A percentile compares a stretch with the other conserved stretches of the same genome.
Conservation (phyloP, 2,888 invertebrate species). For the Acleris sparsana region DNA sequence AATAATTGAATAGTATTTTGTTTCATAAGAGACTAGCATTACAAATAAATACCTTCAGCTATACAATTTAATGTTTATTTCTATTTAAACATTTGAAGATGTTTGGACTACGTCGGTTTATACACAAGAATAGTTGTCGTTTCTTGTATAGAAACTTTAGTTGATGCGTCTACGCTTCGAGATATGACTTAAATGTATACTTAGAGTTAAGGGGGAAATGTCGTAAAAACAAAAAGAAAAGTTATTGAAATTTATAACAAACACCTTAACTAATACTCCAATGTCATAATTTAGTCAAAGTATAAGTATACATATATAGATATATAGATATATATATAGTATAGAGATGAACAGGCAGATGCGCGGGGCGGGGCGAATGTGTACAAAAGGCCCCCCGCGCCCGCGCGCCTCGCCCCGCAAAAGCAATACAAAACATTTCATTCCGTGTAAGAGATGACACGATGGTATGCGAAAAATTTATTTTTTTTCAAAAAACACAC, state of each 20-base stretch:
- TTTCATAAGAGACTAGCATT: constrained; percentile 84
- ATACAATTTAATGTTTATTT: constrained; percentile 82
- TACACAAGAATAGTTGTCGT: constrained; percentile 67
- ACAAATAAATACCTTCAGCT: constrained; percentile 84
- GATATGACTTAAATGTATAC: constrained; percentile 82
- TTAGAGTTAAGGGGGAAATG: constrained; percentile 81
- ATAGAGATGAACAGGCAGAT: constrained; percentile 27
- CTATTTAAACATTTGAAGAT: constrained; percentile 81
- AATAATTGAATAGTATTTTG: constrained; percentile 84
- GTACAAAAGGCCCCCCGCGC: constrained; percentile 64
- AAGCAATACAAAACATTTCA: constrained; percentile 82
- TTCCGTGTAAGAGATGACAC: constrained; percentile 81
- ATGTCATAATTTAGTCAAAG: constrained; percentile 76
- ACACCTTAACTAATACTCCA: constrained; percentile 81
- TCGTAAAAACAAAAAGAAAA: constrained; percentile 78
- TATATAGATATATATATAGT: constrained; percentile 12
- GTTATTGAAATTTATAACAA: constrained; percentile 83
- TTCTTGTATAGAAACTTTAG: constrained; percentile 71
- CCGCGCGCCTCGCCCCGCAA: constrained; percentile 61
- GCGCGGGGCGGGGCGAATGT: constrained; percentile 50
- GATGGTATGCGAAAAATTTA: constrained; percentile 79
- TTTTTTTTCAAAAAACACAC: constrained; percentile 79
- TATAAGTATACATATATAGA: constrained; percentile 47
- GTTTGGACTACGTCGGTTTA: constrained; percentile 77
- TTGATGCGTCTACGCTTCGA: constrained; percentile 80